Evolutionary conservation across 2,797 vertebrate species (phyloP), one percentile per base, ranked within the genome.

Genomic region (Scolopax bukidnonensis): DNA sequence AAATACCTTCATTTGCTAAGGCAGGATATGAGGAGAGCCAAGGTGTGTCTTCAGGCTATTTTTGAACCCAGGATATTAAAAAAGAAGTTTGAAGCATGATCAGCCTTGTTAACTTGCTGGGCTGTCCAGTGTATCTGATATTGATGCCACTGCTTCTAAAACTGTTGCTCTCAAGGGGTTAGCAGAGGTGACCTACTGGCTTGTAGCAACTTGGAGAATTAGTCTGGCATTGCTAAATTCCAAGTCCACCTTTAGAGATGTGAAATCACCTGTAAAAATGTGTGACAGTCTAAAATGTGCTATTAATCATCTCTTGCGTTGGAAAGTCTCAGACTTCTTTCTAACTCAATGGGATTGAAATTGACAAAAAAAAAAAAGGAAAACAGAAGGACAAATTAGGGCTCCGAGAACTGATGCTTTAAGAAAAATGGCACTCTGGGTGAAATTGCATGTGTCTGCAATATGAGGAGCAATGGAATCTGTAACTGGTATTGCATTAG

Each of bases 321-420:
- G 25, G n/a, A 56, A 40, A n/a, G 5, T 48, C 69, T 71, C 48
- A 53, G 57, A 48, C 16, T 21, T 59, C 11, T 54, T 84, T 70
- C 28, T 68, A 59, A 75, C 8, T n/a, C n/a, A 32, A 12, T 41
- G 17, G 40, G 53, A 51, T 36, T 56, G 47, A 88, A 81, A 78
- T 36, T 9, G 9, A 47, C 2, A 6, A 3, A 14, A 6, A 2
- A 17, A 7, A 30, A 50, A 7, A 10, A 12, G 1, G 4, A n/a
- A 32, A 73, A 36, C 8, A 48, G 64, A 77, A 61, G 1, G 16
- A 23, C 20, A 77, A 30, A 74, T 51, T 11, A 82, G 43, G 11
- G 17, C 13, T 79, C 21, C 9, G 18, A 1, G 3, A 27, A 56
- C 25, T 51, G 47, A 15, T 78, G 28, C 30, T 85, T 70, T 38